Evolutionary conservation across 2,797 vertebrate species (phyloP).

Genomic region (Rhadinocentrus ornatus): DNA sequence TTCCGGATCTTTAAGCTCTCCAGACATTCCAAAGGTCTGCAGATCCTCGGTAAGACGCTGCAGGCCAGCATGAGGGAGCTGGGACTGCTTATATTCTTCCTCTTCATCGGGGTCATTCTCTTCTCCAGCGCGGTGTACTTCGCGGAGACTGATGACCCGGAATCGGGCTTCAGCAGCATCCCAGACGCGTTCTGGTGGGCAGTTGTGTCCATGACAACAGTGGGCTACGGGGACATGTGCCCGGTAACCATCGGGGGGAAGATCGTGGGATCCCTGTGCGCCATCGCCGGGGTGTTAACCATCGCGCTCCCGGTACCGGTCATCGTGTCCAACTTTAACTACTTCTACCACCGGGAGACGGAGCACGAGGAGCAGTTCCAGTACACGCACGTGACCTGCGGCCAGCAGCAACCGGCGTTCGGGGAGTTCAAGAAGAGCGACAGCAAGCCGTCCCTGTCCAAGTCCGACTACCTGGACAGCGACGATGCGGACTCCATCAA

Average conservation of each 20-base stretch:
- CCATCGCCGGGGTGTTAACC: conserved; percentile 92
- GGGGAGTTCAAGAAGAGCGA: conserved; percentile 86
- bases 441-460: conserved; percentile 86
- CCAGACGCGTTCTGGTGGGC: conserved; percentile 98
- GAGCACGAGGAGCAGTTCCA: conserved; percentile 93
- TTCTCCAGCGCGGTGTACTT: conserved; percentile 97
- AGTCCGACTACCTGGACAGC: conserved; percentile 87
- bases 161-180: conserved; percentile 91
- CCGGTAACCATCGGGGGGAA: conserved; percentile 95
- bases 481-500: conserved; percentile 86
- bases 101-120: conserved; percentile 96
- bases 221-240: conserved; percentile 96
- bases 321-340: conserved; percentile 97
- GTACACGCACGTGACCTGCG: conserved; percentile 94
- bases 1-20: conserved; percentile 90
- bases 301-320: conserved; percentile 94
- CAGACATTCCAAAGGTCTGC: conserved; percentile 42
- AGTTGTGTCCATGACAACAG: conserved; percentile 96
- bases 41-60: conserved; percentile 86
- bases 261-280: conserved; percentile 94
- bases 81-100: conserved; percentile 96
- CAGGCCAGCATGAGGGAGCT: conserved; percentile 94
- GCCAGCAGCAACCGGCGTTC: conserved; percentile 84
- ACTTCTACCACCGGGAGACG: conserved; percentile 96
- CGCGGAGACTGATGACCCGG: conserved; percentile 92